phyloP scores from a whole-genome alignment of 2,888 invertebrate genomes.

The Hirtodrosophila cameraria region DNA sequence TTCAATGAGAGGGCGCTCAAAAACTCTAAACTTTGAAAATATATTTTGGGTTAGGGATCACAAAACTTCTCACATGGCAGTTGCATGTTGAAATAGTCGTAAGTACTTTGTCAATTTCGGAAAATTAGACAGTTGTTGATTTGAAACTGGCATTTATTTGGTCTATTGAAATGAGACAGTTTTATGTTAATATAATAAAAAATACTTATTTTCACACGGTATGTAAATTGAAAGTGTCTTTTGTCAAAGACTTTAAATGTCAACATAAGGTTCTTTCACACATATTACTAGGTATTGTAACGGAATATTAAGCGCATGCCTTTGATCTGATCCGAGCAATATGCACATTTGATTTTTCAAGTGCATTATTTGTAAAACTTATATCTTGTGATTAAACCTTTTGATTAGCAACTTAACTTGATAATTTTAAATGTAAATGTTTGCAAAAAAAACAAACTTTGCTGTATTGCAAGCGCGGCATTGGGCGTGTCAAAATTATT shows the following conservation, averaged over 20 bases:
- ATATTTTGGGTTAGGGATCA: too few relatives aligned
- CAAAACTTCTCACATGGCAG: not conserved
- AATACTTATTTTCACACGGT: constrained; percentile 31
- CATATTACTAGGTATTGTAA: constrained; percentile 4
- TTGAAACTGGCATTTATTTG: constrained; percentile 57
- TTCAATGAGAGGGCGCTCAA: constrained; percentile 56
- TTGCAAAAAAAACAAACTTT: too few relatives aligned
- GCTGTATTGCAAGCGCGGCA: too few relatives aligned
- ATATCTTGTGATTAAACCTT: not conserved
- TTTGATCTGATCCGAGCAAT: constrained; percentile 25
- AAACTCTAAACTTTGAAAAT: too few relatives aligned
- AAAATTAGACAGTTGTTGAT: constrained; percentile 48
- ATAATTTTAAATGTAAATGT: too few relatives aligned
- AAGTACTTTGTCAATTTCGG: constrained; percentile 52
- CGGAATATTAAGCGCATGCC: not conserved
- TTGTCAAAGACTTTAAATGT: not conserved
- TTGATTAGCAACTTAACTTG: constrained; percentile 7
- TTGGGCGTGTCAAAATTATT: too few relatives aligned
- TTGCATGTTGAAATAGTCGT: constrained; percentile 21
- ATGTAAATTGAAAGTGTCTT: constrained; percentile 13
- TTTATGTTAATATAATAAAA: constrained; percentile 31
- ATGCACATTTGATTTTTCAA: not conserved
- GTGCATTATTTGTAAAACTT: not conserved
- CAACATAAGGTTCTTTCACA: constrained; percentile 7
- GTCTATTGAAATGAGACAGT: constrained; percentile 44